Evolutionary conservation across 2,888 invertebrate species (phyloP), one percentile per base, ranked within the genome.

Genomic region (Drosophila gaucha): DNA sequence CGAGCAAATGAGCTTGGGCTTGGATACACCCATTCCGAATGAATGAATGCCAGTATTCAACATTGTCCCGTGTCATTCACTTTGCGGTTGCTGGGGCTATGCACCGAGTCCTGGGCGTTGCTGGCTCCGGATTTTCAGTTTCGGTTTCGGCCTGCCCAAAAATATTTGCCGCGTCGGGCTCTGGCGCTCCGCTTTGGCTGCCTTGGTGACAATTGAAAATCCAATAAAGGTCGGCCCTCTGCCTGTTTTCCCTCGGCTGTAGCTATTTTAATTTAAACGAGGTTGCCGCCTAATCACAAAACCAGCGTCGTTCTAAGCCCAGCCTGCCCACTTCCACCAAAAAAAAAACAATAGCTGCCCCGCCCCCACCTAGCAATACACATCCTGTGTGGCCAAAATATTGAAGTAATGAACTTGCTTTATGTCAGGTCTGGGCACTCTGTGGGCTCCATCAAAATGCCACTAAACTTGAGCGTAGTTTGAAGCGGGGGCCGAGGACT

Each of bases 211-310:
- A 84, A 84, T 84, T 84, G 88, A 84, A 84, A 84, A 82, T 84
- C 86, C 86, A 87, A 87, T 87, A 84, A 83, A 85, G 88, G 78
- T 66, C 69, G 51, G 22, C 43, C 50, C 38, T 4, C 18, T 14
- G 26, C 2, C 35, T 28, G 33, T 14, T 31, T 26, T 33, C 31
- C 60, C 8, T 18, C 14, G 24, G 10, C 41, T 35, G 22, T 60
- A 70, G 78, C 82, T 74, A 87, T 87, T 83, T 87, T 87, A 83
- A 83, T 87, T 87, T 87, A 78, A 85, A 78, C 82, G 86, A 77
- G 68, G 65, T 41, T 70, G 63, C 69, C 62, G 79, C 75, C 88
- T 85, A 87, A 87, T 87, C 88, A 87, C 87, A 80, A 74, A 67
- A 58, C 71, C 74, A 65, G 69, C 77, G 64, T 54, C 63, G 56